phyloP scores from a whole-genome alignment of 64 coral and sea anemone genomes.

The Catalaphyllia jardinei region DNA sequence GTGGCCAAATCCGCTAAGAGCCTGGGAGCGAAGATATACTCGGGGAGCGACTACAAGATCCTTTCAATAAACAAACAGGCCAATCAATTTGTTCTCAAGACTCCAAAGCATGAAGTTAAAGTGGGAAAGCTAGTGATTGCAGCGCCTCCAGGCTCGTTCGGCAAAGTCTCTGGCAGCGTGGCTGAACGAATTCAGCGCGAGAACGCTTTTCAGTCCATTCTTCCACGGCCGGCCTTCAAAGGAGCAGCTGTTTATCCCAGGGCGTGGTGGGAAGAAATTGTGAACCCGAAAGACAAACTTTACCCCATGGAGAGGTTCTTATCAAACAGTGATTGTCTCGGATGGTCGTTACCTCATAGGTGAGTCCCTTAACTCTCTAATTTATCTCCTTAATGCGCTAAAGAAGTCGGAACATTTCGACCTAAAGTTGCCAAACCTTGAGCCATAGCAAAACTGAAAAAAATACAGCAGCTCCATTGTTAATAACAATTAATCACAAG shows the following conservation, averaged over 20 bases:
- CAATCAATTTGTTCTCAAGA: not conserved
- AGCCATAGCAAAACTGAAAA: no score
- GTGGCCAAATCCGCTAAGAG: not conserved
- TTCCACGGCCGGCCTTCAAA: slow-evolving; percentile 27
- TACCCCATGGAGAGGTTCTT: slow-evolving; percentile 44
- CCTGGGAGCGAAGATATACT: not conserved
- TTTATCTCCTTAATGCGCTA: no score
- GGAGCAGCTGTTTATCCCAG: slow-evolving; percentile 25
- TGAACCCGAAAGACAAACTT: not conserved
- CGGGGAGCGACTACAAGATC: not conserved
- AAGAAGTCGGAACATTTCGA: no score
- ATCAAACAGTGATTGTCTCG: slow-evolving; percentile 50
- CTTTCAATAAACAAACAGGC: not conserved
- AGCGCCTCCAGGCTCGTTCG: slow-evolving; percentile 25
- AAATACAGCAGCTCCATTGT: no score
- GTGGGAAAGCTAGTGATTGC: slow-evolving; percentile 39
- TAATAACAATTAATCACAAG: no score
- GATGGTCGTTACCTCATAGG: slow-evolving; percentile 36
- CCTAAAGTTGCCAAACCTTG: no score
- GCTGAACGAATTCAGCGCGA: slow-evolving; percentile 33
- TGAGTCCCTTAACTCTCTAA: not conserved
- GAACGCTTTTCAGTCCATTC: slow-evolving; percentile 22
- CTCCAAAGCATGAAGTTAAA: not conserved
- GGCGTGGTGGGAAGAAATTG: slow-evolving; percentile 48
- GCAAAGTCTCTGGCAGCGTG: slow-evolving; percentile 12